phyloP scores from a whole-genome alignment of 2,888 invertebrate genomes.

The Noctua pronuba region DNA sequence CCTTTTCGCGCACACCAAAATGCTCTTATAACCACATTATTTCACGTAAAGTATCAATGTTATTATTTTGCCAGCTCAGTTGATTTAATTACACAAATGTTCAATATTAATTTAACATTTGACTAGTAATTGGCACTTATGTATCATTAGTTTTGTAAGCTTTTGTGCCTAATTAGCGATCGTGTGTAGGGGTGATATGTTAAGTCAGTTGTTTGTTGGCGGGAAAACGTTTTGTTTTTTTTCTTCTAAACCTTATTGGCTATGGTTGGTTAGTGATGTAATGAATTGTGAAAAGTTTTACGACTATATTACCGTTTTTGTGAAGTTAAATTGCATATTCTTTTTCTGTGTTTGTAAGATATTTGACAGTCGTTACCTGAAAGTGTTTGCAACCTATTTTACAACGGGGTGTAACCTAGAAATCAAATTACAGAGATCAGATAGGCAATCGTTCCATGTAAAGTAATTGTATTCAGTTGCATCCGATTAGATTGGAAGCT shows the following conservation, averaged over 20 bases:
- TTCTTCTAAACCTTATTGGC: not conserved
- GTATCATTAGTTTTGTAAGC: slow-evolving; percentile 47
- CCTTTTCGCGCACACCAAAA: not conserved
- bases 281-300: not conserved
- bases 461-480: not conserved
- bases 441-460: not conserved
- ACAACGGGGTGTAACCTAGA: not conserved
- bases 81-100: slow-evolving; percentile 58
- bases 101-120: slow-evolving; percentile 48
- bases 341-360: not conserved
- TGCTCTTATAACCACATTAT: slow-evolving; percentile 3
- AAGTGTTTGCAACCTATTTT: not conserved
- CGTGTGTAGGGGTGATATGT: slow-evolving; percentile 5
- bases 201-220: slow-evolving; percentile 25
- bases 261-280: slow-evolving; percentile 24
- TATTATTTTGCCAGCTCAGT: slow-evolving; percentile 31
- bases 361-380: not conserved
- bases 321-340: not conserved
- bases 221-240: slow-evolving; percentile 22
- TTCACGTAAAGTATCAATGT: slow-evolving; percentile 24
- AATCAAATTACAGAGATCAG: not conserved
- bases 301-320: not conserved
- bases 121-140: slow-evolving; percentile 52
- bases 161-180: slow-evolving; percentile 40
- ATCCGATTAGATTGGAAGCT: not conserved